Evolutionary conservation across 2,888 invertebrate genomes (phyloP).

Genomic region (Amblyteles armatorius): DNA sequence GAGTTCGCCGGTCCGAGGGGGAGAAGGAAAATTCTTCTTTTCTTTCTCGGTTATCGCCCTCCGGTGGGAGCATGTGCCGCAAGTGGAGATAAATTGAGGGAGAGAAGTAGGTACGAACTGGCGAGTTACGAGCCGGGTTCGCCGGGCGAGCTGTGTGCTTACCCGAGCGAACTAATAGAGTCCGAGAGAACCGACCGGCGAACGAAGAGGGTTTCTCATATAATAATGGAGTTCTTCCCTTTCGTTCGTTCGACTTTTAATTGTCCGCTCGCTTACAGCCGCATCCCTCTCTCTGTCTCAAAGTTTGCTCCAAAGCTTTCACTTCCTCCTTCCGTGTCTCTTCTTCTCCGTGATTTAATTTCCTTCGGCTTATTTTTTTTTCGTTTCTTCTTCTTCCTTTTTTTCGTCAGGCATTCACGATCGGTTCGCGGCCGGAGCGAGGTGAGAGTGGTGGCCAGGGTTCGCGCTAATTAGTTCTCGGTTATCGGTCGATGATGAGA

Average conservation of each 20-base stretch:
- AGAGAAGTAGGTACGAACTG: slow-evolving; percentile 26
- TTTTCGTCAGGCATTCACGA: slow-evolving; percentile 21
- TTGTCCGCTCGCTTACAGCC: slow-evolving; percentile 44
- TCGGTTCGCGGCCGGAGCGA: not conserved
- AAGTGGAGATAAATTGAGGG: slow-evolving; percentile 29
- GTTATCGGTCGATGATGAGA: slow-evolving; percentile 55
- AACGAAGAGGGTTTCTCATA: slow-evolving; percentile 36
- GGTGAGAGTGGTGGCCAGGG: not conserved
- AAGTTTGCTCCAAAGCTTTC: slow-evolving; percentile 55
- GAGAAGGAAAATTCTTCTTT: not conserved
- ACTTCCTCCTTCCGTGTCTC: slow-evolving; percentile 28
- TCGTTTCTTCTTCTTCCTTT: slow-evolving; percentile 11
- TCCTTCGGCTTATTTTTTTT: not conserved
- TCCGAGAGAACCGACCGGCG: slow-evolving; percentile 40
- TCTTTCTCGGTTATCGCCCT: too few relatives aligned
- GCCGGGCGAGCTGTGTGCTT: slow-evolving; percentile 45
- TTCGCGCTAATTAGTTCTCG: slow-evolving; percentile 54
- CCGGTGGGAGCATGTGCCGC: not conserved
- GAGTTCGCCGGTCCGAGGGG: not conserved
- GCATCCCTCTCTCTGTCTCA: slow-evolving; percentile 21
- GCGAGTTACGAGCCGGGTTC: slow-evolving; percentile 35
- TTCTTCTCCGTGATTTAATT: not conserved
- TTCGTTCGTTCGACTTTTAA: slow-evolving; percentile 45
- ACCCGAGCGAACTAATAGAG: slow-evolving; percentile 53
- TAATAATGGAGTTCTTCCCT: slow-evolving; percentile 41